Conservation (phyloP, 2,797 vertebrate species). For the Botia almorhae region DNA sequence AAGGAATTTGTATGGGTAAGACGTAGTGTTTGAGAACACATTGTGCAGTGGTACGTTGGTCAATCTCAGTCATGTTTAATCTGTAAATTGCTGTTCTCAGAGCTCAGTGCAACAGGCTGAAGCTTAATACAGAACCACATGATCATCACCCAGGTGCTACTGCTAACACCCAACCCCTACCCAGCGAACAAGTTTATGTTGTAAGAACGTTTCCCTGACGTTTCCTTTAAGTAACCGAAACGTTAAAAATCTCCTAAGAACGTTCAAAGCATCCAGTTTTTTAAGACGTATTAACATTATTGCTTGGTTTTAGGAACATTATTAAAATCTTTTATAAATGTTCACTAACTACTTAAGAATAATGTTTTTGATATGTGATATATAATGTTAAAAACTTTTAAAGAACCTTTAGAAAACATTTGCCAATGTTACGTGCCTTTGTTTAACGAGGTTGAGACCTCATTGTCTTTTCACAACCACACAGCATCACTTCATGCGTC, state of each 20-base stretch:
- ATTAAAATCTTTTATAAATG: no score
- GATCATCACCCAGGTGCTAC: slow-evolving; percentile 58
- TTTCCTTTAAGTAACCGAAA: no score
- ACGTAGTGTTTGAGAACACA: slow-evolving; percentile 1
- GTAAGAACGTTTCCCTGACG: no score
- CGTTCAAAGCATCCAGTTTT: no score
- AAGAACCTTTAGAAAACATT: no score
- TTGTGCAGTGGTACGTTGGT: slow-evolving; percentile 55
- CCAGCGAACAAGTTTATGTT: no score
- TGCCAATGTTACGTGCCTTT: background rate
- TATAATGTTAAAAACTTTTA: no score
- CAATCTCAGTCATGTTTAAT: slow-evolving; percentile 78
- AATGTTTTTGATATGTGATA: no score
- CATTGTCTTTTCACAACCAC: slow-evolving; percentile 23
- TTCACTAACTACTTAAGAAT: no score
- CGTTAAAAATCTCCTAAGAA: no score
- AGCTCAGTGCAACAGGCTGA: slow-evolving; percentile 67
- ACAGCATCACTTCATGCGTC: background rate
- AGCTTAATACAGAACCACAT: slow-evolving; percentile 77
- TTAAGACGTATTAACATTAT: no score
- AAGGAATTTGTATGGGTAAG: background rate
- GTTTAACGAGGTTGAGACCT: slow-evolving; percentile 14
- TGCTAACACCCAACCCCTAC: slow-evolving; percentile 49
- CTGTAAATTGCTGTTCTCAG: slow-evolving; percentile 76
- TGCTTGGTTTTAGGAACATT: no score